Evolutionary conservation across 2,797 vertebrate species (phyloP).

Genomic region (Enteromius unitaeniatus): DNA sequence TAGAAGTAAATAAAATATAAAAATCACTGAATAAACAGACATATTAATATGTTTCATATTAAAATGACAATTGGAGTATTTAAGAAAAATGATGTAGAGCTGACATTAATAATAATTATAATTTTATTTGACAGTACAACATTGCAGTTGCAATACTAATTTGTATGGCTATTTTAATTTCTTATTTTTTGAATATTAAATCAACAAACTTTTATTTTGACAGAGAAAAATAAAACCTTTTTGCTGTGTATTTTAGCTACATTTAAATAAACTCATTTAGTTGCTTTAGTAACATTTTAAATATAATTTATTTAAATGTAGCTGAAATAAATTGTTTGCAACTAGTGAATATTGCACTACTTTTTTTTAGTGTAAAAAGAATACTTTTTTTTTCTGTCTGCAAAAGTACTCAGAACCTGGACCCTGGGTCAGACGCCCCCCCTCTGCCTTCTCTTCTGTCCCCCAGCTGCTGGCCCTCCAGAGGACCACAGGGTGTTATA

Average conservation of each 20-base stretch:
- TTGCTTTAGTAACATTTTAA: too few species aligned
- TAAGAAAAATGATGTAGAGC: neutral
- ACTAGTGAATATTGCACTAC: too few species aligned
- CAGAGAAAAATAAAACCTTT: neutral
- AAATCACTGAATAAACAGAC: neutral
- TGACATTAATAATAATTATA: neutral
- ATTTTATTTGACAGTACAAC: neutral
- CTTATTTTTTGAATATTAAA: neutral
- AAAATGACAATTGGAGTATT: neutral
- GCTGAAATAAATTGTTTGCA: too few species aligned
- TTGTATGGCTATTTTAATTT: neutral
- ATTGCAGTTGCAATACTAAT: neutral
- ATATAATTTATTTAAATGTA: too few species aligned
- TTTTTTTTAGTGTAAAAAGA: too few species aligned
- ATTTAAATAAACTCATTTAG: neutral
- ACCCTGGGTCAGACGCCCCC: conserved; percentile 47
- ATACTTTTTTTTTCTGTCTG: conserved; percentile 60
- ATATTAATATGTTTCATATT: neutral
- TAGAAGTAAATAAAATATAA: neutral
- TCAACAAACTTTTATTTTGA: neutral
- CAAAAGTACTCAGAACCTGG: conserved; percentile 59
- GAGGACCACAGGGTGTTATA: conserved; percentile 52
- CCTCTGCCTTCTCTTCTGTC: conserved; percentile 45
- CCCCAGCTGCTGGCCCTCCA: conserved; percentile 52
- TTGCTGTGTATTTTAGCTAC: neutral